These are phyloP conservation scores for Oreortyx pictus DNA, from an alignment of 2,797 vertebrate genomes.

Conservation along the genomic window DNA sequence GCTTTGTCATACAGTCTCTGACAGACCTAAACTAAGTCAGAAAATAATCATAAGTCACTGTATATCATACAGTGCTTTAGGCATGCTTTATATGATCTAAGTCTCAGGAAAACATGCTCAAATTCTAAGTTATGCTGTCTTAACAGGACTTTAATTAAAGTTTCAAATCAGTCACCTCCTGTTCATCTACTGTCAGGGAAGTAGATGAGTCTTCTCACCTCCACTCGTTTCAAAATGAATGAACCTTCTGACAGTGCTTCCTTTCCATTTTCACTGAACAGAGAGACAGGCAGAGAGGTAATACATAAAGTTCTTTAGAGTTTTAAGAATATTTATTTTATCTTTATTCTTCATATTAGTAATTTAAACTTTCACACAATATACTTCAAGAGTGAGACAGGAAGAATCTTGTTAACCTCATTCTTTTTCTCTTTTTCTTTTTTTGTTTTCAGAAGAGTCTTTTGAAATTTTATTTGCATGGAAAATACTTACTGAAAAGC, in stretches of 20 bases:
- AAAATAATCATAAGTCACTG: background rate
- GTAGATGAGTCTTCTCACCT: background rate
- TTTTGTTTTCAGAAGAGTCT: background rate
- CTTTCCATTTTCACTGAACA: background rate
- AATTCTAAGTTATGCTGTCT: background rate
- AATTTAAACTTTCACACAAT: background rate
- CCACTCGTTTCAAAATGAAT: constrained; percentile 37
- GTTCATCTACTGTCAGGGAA: background rate
- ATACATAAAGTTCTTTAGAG: background rate
- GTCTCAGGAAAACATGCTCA: background rate
- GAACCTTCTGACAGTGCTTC: background rate
- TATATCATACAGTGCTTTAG: background rate
- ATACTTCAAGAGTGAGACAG: background rate
- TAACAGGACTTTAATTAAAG: background rate
- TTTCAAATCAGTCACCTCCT: background rate
- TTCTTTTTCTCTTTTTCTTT: background rate
- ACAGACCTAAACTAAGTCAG: background rate
- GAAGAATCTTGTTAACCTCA: constrained; percentile 13
- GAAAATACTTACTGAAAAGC: constrained; percentile 59
- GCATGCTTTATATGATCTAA: background rate
- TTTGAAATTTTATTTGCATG: constrained; percentile 58
- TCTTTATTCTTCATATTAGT: background rate
- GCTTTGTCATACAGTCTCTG: background rate
- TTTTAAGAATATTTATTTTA: constrained; percentile 14
- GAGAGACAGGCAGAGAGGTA: background rate